A percentile compares a stretch with the other conserved stretches of the same genome.
Evolutionary conservation across 2,888 invertebrate species (phyloP).

Genomic region (Caenorhabditis sp.): DNA sequence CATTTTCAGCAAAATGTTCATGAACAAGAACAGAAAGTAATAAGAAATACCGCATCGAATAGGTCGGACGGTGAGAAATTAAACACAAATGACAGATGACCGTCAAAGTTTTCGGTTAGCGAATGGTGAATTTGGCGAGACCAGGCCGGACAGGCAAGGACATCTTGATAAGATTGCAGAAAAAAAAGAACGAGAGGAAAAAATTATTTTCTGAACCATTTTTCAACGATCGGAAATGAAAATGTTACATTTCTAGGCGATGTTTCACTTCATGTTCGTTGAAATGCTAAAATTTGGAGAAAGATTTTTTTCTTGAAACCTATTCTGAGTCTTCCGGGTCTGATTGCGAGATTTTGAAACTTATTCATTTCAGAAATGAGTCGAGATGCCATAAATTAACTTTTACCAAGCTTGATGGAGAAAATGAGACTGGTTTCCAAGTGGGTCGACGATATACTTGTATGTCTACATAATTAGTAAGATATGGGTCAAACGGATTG

Average conservation of each 20-base stretch:
- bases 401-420: conserved; percentile 10
- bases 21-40: conserved; percentile 23
- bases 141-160: conserved; percentile 38
- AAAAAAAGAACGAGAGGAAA: conserved; percentile 20
- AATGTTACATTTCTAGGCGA: neutral
- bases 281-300: too few relatives aligned
- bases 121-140: conserved; percentile 36
- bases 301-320: too few relatives aligned
- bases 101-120: conserved; percentile 38
- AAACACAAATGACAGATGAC: conserved; percentile 29
- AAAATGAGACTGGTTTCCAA: conserved; percentile 39
- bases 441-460: conserved; percentile 48
- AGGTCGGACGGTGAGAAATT: neutral
- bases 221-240: neutral
- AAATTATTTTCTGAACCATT: neutral
- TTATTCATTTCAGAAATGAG: too few relatives aligned
- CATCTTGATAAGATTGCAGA: conserved; percentile 39
- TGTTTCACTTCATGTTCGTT: too few relatives aligned
- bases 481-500: conserved; percentile 53
- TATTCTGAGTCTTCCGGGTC: too few relatives aligned
- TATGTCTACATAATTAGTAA: conserved; percentile 51
- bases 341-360: too few relatives aligned
- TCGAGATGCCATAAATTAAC: conserved; percentile 1
- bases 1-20: conserved; percentile 8
- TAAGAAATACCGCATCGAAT: conserved; percentile 34